Base-by-base conservation (phyloP, 2,888 invertebrate genomes). In the Callyntrura guangdongensis region DNA sequence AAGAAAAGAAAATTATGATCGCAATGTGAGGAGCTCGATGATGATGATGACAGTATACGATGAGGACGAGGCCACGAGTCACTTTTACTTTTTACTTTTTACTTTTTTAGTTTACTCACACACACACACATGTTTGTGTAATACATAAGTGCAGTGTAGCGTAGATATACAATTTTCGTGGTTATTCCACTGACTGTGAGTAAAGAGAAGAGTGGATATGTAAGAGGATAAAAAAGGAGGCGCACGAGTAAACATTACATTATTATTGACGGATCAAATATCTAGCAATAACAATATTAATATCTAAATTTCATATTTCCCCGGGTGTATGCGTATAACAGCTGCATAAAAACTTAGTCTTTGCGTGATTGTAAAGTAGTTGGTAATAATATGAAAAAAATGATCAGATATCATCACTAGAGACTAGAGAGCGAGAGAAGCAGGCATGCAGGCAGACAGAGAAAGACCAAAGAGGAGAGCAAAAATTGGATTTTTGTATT, bases 1-100 rank as follows among this genome's bases (percentile, higher is more conserved):
- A 77, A 69, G 36, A 69, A 69, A 22, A 69, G 84, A 84, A 45
- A 59, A 82, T 82, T 59, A 82, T 84, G 84, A 49, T 77, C 25
- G 47, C 20, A 11, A 45, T 14, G 36, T 36, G 53, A 77, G 49
- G 74, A 69, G 14, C 27, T 14, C 9, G 79, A 53, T 79, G 56
- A 77, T 77, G 74, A 77, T 77, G 49, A 77, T 77, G 53, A 77
- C 74, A 77, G 49, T 36, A 49, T 49, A 27, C 14, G 69, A 84
- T 53, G 59, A 36, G 36, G 36, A 81, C 81, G 81, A 81, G 81
- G 81, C 81, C 74, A 77, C 49, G 74, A 77, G 74, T 20, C 82
- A 61, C 82, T 61, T 64, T 47, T 82, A 61, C 64, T 64, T 82
- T 47, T 49, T 64, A 25, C 1, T 74, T 74, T 20, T 74, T 20